A percentile compares a stretch with the other conserved stretches of the same genome.
Conservation (phyloP, 2,888 invertebrate species). For the Melieria omissa region DNA sequence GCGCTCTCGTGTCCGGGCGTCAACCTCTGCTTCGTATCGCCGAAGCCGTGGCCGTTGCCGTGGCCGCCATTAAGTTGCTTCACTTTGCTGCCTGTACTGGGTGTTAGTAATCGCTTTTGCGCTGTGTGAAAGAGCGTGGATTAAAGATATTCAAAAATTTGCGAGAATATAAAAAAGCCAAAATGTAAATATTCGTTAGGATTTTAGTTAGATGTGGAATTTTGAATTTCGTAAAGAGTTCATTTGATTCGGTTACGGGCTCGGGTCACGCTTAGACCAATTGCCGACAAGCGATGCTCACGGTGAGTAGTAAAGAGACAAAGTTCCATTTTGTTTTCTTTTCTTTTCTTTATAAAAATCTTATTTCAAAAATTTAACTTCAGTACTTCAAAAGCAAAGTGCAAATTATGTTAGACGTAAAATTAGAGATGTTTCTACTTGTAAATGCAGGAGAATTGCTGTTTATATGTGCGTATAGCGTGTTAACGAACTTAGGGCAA, state of each 20-base stretch:
- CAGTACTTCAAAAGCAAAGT: neutral
- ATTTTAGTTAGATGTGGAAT: slow-evolving; percentile 19
- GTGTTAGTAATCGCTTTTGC: neutral
- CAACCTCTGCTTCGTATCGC: slow-evolving; percentile 44
- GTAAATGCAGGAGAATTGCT: neutral
- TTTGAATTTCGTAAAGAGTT: slow-evolving; percentile 45
- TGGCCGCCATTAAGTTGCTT: slow-evolving; percentile 5
- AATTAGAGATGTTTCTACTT: neutral
- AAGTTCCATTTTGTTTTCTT: neutral
- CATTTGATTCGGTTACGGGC: no score
- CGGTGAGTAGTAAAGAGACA: neutral
- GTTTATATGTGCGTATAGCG: no score
- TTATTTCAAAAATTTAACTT: neutral
- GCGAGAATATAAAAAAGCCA: slow-evolving; percentile 32
- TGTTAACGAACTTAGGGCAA: no score
- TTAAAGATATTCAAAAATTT: slow-evolving; percentile 41
- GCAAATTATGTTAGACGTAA: neutral
- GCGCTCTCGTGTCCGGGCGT: slow-evolving; percentile 49
- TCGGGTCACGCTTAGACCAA: neutral
- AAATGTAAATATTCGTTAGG: slow-evolving; percentile 29
- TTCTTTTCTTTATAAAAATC: neutral
- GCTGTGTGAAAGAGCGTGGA: slow-evolving; percentile 33
- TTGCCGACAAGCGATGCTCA: neutral
- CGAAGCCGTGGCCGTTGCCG: slow-evolving; percentile 10
- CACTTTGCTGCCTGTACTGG: neutral